Conservation (phyloP, 2,797 vertebrate genomes). For the Euthynnus affinis region DNA sequence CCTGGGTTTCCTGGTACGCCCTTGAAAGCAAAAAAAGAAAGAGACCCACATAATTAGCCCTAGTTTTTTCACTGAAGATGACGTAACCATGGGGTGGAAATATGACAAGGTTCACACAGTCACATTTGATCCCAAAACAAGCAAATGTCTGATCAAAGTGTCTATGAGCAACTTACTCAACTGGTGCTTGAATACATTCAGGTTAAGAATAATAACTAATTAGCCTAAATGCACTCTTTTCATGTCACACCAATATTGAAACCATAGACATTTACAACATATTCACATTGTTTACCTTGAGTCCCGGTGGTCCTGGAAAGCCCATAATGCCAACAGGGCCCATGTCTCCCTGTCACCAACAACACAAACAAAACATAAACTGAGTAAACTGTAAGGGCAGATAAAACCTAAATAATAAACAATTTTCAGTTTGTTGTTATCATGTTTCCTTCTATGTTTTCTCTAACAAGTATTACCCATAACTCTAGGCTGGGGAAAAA, state of each 20-base stretch:
- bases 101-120: neutral
- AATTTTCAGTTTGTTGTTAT: no score
- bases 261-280: constrained; percentile 3
- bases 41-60: neutral
- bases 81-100: neutral
- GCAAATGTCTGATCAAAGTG: neutral
- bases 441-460: no score
- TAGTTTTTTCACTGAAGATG: neutral
- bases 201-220: neutral
- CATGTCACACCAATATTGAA: neutral
- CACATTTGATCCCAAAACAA: neutral
- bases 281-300: constrained; percentile 87
- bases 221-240: neutral
- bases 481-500: no score
- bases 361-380: constrained; percentile 45
- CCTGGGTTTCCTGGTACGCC: constrained; percentile 94
- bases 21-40: constrained; percentile 76
- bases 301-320: constrained; percentile 90
- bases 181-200: neutral
- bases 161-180: neutral
- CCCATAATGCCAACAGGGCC: constrained; percentile 90
- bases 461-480: no score
- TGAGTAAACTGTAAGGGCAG: neutral
- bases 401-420: neutral
- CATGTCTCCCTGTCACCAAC: constrained; percentile 91